Evolutionary conservation across 2,888 invertebrate genomes (phyloP).

Genomic region (Brachynemurus nebulosus): DNA sequence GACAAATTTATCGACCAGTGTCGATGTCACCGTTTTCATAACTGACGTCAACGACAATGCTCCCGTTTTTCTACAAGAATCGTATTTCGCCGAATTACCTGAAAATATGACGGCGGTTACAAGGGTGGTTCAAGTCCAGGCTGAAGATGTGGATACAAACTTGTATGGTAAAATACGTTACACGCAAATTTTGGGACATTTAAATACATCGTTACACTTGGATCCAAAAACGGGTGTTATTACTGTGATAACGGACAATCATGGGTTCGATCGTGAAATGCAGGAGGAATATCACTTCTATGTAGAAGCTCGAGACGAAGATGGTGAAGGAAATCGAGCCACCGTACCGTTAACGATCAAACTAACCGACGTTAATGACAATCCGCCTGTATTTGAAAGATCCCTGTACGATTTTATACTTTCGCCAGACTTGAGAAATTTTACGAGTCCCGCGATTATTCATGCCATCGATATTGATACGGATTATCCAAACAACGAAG

Average conservation of each 20-base stretch:
- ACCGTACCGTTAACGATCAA: constrained; percentile 60
- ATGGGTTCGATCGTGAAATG: constrained; percentile 71
- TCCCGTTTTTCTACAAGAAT: constrained; percentile 59
- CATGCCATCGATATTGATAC: constrained; percentile 76
- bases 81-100: constrained; percentile 60
- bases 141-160: constrained; percentile 69
- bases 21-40: constrained; percentile 65
- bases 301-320: constrained; percentile 79
- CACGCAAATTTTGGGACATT: constrained; percentile 60
- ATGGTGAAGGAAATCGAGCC: constrained; percentile 63
- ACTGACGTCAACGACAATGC: constrained; percentile 81
- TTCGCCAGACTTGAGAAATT: constrained; percentile 55
- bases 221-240: constrained; percentile 68
- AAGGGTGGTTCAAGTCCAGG: constrained; percentile 44
- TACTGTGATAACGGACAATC: constrained; percentile 59
- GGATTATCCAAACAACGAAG: constrained; percentile 70
- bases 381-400: constrained; percentile 71
- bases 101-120: constrained; percentile 59
- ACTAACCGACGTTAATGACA: constrained; percentile 45
- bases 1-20: constrained; percentile 56
- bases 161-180: constrained; percentile 64
- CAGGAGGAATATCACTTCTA: constrained; percentile 62
- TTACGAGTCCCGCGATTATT: constrained; percentile 63
- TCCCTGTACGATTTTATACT: constrained; percentile 68
- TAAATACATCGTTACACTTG: constrained; percentile 64